Base-by-base conservation (phyloP, 2,113 vertebrate species). In the Puma concolor region DNA sequence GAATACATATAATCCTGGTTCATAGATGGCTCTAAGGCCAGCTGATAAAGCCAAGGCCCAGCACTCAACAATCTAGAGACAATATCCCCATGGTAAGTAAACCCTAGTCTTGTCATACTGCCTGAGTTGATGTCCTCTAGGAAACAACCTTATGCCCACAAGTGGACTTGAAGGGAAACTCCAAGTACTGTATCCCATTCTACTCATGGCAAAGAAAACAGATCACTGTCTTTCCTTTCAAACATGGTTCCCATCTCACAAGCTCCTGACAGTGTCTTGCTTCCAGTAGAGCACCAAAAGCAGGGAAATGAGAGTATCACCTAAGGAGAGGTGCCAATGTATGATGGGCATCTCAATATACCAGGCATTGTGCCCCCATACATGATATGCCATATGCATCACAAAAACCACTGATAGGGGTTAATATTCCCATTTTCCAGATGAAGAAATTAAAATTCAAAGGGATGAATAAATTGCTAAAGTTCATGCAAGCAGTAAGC, bases 381-480 rank as follows among this genome's bases (percentile, higher is more conserved):
- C 13, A 72, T 74, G 14, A 76, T 33, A 38, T 25, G 23, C 41
- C 66, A 25, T 15, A 63, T 57, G 31, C 10, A 67, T n/a, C 23
- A 66, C 66, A 72, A 57, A 94, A 94, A 77, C 54, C 38, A 86
- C 48, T 17, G 72, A 85, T 64, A 38, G 31, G 23, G 54, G 81
- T 69, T 64, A 71, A 72, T 54, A 52, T 25, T 31, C 48, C 52
- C 33, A 52, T 79, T 92, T 89, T 79, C 25, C 64, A 92, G 41
- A 57, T 64, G 69, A 97, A 72, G 74, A 92, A 97, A 89, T 50
- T 41, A 63, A 88, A 25, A 29, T n/a, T 91, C 33, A 38, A 67
- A 69, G 48, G 21, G 10, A 13, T 94, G 81, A 71, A 12, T 54
- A 72, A 77, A 12, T 82, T 72, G 33, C 74, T 94, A 85, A 94